Evolutionary conservation across 2,888 invertebrate genomes (phyloP), one percentile per base, ranked within the genome.

Genomic region (Melanchra persicariae): DNA sequence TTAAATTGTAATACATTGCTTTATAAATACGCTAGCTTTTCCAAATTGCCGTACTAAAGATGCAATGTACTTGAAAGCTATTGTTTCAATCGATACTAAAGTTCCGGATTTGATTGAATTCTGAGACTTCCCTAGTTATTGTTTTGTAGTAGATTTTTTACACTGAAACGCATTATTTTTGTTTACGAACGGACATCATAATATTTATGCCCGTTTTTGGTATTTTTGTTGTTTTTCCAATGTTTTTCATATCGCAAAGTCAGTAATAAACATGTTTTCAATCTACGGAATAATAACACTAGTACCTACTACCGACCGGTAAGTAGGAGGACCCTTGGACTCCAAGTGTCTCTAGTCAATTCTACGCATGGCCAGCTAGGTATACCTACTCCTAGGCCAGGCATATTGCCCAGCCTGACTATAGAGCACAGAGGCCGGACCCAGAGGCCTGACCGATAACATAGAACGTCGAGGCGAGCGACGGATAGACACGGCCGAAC

Each of bases 121-220:
- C 67, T 43, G 9, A 26, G 34, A 68, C 30, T 64, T 58, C 45
- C 68, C 63, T 15, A 37, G 45, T 64, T 60, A 67, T 30, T 74
- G 51, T 64, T 79, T 62, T 51, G 26, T 8, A 10, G 6, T 34
- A 7, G 1, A 30, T 24, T 43, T 61, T 64, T 79, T 73, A 47
- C 15, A 24, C 17, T 55, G 22, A 52, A 51, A 40, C 59, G 22
- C 34, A 55, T 2, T 76, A 51, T 12, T 60, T 40, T 22, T 66
- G 58, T 63, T 75, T 64, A 49, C 40, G 6, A 30, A 19, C n/a
- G 24, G 6, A 61, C 12, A 74, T 63, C 49, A 79, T 58, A 80
- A 61, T 80, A 75, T 77, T 77, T 74, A 45, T 8, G 15, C 0
- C 2, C 1, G 4, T 34, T 74, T 77, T 62, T 26, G 51, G 40